phyloP scores from a whole-genome alignment of 2,888 invertebrate genomes.

The Steromphala cineraria region DNA sequence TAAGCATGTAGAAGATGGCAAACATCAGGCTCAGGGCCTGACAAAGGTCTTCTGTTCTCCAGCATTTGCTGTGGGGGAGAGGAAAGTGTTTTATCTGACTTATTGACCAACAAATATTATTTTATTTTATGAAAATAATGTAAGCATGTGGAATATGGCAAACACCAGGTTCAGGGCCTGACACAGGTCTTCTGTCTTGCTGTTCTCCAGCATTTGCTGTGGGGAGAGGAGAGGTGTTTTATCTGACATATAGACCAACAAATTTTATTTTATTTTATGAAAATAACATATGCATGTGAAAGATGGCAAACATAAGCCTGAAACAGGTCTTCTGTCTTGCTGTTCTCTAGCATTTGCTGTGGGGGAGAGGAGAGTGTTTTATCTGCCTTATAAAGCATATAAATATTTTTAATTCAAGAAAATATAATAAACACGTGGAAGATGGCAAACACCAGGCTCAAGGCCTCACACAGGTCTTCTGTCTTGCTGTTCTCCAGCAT shows the following conservation, averaged over 20 bases:
- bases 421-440: slow-evolving; percentile 83
- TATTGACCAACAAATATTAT: too few relatives aligned
- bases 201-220: slow-evolving; percentile 37
- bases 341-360: too few relatives aligned
- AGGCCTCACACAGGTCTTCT: slow-evolving; percentile 86
- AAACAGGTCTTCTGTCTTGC: too few relatives aligned
- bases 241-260: too few relatives aligned
- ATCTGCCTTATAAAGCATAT: too few relatives aligned
- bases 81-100: neutral
- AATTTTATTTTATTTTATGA: too few relatives aligned
- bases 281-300: too few relatives aligned
- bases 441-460: slow-evolving; percentile 89
- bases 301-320: too few relatives aligned
- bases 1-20: slow-evolving; percentile 91
- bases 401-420: too few relatives aligned
- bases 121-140: slow-evolving; percentile 33
- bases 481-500: slow-evolving; percentile 75
- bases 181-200: slow-evolving; percentile 83
- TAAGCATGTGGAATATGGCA: slow-evolving; percentile 92
- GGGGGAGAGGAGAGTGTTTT: too few relatives aligned
- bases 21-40: slow-evolving; percentile 89
- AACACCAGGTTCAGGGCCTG: slow-evolving; percentile 89
- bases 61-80: slow-evolving; percentile 69
- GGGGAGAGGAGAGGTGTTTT: neutral
- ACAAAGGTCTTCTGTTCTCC: slow-evolving; percentile 82